Conservation (phyloP, 2,113 vertebrate species). For the Indicator indicator region DNA sequence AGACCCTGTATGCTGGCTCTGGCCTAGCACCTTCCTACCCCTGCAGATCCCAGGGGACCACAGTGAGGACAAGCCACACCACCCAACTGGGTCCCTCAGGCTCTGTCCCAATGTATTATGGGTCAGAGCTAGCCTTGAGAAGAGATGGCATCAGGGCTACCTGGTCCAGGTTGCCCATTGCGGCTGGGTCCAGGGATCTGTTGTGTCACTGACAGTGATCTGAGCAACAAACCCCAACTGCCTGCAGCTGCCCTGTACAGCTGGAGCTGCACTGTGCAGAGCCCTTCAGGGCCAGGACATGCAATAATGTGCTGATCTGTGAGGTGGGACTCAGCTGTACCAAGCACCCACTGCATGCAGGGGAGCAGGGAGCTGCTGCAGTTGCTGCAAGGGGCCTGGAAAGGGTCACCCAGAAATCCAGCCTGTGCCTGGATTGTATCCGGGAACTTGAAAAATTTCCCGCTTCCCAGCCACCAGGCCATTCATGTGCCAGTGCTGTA, state of each 20-base stretch:
- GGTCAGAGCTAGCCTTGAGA: neutral
- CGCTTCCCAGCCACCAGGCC: neutral
- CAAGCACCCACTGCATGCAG: accelerated
- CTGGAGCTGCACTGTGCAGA: neutral
- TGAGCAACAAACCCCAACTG: neutral
- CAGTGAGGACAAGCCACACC: neutral
- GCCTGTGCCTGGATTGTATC: accelerated
- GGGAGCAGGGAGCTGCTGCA: neutral
- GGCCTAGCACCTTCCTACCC: neutral
- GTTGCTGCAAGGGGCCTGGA: accelerated
- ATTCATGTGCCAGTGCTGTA: accelerated
- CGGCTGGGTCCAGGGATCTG: accelerated
- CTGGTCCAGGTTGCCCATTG: accelerated
- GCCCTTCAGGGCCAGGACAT: too few species aligned
- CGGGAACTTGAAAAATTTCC: neutral
- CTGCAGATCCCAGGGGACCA: neutral
- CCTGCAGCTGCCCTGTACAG: too few species aligned
- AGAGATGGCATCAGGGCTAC: neutral
- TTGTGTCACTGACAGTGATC: neutral
- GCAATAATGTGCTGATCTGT: too few species aligned
- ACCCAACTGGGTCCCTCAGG: too few species aligned
- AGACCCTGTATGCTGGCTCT: too few species aligned
- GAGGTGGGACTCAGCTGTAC: too few species aligned
- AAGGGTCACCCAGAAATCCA: neutral
- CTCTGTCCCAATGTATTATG: accelerated